Base-by-base conservation (phyloP, 2,797 vertebrate species). In the Propithecus deckenii region DNA sequence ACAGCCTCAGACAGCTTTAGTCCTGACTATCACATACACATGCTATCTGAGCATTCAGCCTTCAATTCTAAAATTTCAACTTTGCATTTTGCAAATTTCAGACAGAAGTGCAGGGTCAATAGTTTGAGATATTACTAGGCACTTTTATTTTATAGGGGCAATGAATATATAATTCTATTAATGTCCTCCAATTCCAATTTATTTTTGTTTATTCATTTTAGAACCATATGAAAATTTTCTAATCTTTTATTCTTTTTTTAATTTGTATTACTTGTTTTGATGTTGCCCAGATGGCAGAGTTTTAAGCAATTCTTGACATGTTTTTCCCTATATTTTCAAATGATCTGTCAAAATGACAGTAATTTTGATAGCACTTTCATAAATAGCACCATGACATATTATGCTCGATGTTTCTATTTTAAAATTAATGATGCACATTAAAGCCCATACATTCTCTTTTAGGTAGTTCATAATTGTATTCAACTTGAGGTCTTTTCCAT, bases 241-340 rank as follows among this genome's bases (percentile, higher is more conserved):
- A 48, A 38, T 8, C 8, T 72, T 14, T 43, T 59, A 18, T 50
- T 79, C 32, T 86, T 67, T 67, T 71, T 30, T 6, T 30, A 74
- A 41, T 4, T 38, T 72, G 25, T 11, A 14, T n/a, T 74, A 87
- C 41, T 76, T 41, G 25, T 80, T 91, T 80, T 94, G 69, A 89
- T 76, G 23, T 65, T 78, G 5, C 10, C 18, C 72, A 71, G 2
- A 65, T n/a, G 6, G 20, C 35, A 95, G 52, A 81, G 2, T 38
- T 90, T 63, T 83, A 67, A 65, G 25, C 9, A 96, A 23, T 86
- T 89, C 81, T 94, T 72, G 23, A 28, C 30, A 71, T 71, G 81
- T 55, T 81, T 79, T 92, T 94, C 15, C n/a, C 59, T 52, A 18
- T 78, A 71, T 86, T 94, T 86, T 92, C 83, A 94, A 86, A n/a